Conservation (phyloP, 92 coral and sea anemone species). For the Porites rus region DNA sequence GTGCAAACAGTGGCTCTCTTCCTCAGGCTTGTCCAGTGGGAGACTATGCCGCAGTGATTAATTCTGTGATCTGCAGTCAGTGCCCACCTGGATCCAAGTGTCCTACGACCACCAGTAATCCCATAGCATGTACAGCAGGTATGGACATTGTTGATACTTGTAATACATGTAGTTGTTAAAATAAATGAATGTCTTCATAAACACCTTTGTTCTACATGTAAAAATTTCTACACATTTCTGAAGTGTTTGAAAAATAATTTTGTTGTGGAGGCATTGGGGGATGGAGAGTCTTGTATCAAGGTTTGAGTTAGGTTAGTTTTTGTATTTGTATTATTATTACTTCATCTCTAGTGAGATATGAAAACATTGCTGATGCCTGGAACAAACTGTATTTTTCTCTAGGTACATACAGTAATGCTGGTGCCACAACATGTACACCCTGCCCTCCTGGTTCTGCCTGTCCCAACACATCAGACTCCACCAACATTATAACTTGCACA, state of each 20-base stretch:
- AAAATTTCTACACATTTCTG: too few species aligned
- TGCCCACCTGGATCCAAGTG: conserved; percentile 87
- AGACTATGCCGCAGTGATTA: conserved; percentile 64
- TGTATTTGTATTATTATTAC: too few species aligned
- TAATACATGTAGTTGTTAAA: too few species aligned
- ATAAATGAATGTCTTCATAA: too few species aligned
- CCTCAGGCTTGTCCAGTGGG: conserved; percentile 87
- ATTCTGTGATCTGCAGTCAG: conserved; percentile 64
- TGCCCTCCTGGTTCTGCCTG: conserved; percentile 91
- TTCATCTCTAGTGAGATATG: too few species aligned
- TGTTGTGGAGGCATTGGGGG: too few species aligned
- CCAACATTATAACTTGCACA: conserved; percentile 37
- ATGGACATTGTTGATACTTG: background rate
- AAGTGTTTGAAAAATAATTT: too few species aligned
- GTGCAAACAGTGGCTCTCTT: conserved; percentile 57
- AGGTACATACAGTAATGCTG: conserved; percentile 84
- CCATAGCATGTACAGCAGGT: conserved; percentile 76
- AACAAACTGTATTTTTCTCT: background rate
- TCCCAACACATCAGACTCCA: conserved; percentile 77
- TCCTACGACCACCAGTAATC: conserved; percentile 70
- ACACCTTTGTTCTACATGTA: too few species aligned
- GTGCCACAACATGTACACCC: conserved; percentile 68
- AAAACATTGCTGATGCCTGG: background rate
- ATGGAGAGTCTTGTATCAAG: too few species aligned
- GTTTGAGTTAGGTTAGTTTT: too few species aligned